phyloP scores from a whole-genome alignment of 1,140 invertebrate genomes.

The Ostrea denselamellosa region DNA sequence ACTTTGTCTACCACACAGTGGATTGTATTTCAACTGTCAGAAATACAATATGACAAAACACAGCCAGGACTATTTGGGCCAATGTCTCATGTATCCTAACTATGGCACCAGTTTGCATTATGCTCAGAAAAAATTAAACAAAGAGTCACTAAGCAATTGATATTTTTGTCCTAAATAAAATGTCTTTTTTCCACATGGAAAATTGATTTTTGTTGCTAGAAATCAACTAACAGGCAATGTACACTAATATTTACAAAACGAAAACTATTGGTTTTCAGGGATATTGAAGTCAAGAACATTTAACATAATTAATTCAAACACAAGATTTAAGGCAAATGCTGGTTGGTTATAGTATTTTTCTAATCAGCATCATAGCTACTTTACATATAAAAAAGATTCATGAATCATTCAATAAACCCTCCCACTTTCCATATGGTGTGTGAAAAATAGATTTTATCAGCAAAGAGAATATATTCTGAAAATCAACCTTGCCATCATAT shows the following conservation, averaged over 20 bases:
- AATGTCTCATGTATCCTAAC: not conserved
- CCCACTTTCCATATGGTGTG: constrained; percentile 17
- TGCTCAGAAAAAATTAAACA: not conserved
- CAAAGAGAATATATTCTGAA: not conserved
- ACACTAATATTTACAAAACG: not conserved
- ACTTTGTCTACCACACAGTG: not conserved
- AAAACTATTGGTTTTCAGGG: not conserved
- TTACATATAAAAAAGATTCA: not conserved
- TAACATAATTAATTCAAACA: not conserved
- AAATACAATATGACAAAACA: constrained; percentile 12
- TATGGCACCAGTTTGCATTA: not conserved
- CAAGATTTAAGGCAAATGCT: not conserved
- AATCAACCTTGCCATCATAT: not conserved
- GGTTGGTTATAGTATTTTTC: not conserved
- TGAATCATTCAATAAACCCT: constrained; percentile 11
- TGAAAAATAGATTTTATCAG: not conserved
- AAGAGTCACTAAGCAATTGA: not conserved
- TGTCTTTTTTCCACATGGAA: not conserved
- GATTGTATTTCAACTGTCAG: not conserved
- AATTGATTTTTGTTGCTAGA: constrained; percentile 18
- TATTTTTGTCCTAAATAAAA: not conserved
- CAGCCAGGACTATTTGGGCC: not conserved
- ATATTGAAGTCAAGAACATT: not conserved
- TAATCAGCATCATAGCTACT: not conserved
- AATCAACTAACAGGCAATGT: not conserved